Evolutionary conservation across 2,113 vertebrate genomes (phyloP).

Genomic region (Eretmodus cyanostictus): DNA sequence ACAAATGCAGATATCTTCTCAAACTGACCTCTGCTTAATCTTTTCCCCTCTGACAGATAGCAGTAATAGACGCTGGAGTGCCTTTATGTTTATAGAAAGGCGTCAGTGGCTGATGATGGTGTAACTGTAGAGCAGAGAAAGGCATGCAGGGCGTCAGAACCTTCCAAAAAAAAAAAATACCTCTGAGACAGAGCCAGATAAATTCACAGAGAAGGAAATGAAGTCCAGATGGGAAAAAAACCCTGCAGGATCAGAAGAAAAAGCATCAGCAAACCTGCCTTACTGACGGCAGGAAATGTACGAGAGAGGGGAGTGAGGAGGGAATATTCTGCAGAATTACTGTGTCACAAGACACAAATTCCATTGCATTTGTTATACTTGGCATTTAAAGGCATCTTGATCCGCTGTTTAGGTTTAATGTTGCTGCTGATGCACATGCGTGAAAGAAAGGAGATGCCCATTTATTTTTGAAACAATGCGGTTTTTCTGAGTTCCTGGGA

Average conservation of each 20-base stretch:
- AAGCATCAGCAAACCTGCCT: background rate
- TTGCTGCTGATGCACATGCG: background rate
- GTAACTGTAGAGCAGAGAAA: conserved; percentile 19
- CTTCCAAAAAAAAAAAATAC: background rate
- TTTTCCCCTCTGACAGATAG: background rate
- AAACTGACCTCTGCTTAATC: background rate
- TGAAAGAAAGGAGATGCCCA: background rate
- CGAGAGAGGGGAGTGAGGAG: background rate
- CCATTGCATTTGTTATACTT: background rate
- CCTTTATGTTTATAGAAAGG: conserved; percentile 7
- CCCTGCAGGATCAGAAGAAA: background rate
- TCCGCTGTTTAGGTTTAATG: background rate
- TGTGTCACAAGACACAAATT: background rate
- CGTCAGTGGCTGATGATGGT: background rate
- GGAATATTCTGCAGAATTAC: background rate
- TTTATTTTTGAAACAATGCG: background rate
- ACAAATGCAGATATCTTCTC: background rate
- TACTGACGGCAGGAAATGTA: conserved; percentile 43
- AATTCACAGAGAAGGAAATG: conserved; percentile 25
- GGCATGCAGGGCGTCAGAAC: background rate
- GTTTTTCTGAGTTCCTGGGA: background rate
- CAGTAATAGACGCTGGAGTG: background rate
- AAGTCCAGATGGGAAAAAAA: conserved; percentile 38
- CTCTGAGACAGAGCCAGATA: background rate
- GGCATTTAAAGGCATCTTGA: background rate